Base-by-base conservation (phyloP, 2,888 invertebrate genomes). In the Laothoe populi region DNA sequence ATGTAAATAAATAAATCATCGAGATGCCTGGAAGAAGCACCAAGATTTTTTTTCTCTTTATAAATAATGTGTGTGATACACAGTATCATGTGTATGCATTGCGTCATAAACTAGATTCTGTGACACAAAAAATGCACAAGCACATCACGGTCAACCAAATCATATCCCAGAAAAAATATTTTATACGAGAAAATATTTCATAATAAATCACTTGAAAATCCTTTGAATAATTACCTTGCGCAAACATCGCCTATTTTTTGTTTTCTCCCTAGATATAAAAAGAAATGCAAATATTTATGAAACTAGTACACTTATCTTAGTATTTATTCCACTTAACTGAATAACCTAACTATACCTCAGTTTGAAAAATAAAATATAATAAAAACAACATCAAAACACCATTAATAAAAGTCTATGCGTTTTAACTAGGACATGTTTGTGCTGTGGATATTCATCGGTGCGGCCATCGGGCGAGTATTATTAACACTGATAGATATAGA, bases 321-420 rank as follows among this genome's bases (percentile, higher is more conserved):
- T 35, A 53, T 53, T 53, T 53, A 19, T 35, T 31, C 7, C 19
- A 53, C 31, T 19, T 53, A 53, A 23, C 49, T 31, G 31, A 26
- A 16, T 19, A 26, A 53, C 53, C 53, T 35, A 53, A 53, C 53
- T 19, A 4, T 26, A 53, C 35, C 40, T 53, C 38, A 24, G 48
- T 61, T 49, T 38, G 31, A 61, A 61, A 53, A 53, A 61, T 53
- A 57, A 46, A 63, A 60, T 63, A 31, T 26, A 61, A 59, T 48
- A 60, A 60, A 62, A 42, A 45, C 59, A 60, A 62, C 58, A 63
- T 68, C 66, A 66, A 66, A 68, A 66, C 66, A 66, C 63, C 66
- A 62, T 68, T 68, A 63, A 63, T 68, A 64, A 58, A 62, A 26
- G 61, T 60, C 63, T 44, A 40, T 45, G 45, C 48, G 58, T 57